These are phyloP conservation scores for Menura novaehollandiae DNA, from an alignment of 2,113 vertebrate species.

Conservation along the genomic window DNA sequence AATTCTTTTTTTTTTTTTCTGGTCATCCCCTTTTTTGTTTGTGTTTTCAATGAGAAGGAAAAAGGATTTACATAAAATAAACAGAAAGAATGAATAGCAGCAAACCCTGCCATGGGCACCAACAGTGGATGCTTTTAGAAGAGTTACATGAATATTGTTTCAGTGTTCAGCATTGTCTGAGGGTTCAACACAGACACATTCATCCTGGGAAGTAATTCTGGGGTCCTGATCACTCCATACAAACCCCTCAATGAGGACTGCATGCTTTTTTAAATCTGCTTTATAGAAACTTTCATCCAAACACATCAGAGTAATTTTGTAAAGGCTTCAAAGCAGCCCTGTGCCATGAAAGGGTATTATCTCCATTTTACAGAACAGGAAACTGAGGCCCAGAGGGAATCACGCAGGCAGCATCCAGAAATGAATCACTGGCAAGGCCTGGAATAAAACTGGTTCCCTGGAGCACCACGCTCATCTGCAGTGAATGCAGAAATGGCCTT, in stretches of 20 bases:
- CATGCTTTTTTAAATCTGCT: conserved; percentile 14
- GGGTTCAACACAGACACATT: conserved; percentile 2
- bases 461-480: neutral
- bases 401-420: neutral
- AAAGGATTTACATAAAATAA: conserved; percentile 62
- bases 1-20: neutral
- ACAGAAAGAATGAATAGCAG: conserved; percentile 55
- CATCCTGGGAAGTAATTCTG: conserved; percentile 19
- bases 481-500: neutral
- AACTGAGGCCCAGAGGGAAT: conserved; percentile 35
- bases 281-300: conserved; percentile 32
- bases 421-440: conserved; percentile 19
- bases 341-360: conserved; percentile 37
- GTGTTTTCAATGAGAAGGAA: conserved; percentile 34
- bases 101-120: conserved; percentile 22
- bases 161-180: conserved; percentile 23
- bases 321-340: conserved; percentile 44
- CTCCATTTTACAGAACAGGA: conserved; percentile 51
- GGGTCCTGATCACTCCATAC: neutral
- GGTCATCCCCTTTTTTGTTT: neutral
- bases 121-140: conserved; percentile 44
- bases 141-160: conserved; percentile 28
- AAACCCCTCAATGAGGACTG: neutral
- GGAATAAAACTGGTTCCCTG: conserved; percentile 20
- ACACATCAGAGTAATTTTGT: conserved; percentile 27